These are phyloP conservation scores for Thumatha senex DNA, from an alignment of 2,888 invertebrate species.

Conservation along the genomic window DNA sequence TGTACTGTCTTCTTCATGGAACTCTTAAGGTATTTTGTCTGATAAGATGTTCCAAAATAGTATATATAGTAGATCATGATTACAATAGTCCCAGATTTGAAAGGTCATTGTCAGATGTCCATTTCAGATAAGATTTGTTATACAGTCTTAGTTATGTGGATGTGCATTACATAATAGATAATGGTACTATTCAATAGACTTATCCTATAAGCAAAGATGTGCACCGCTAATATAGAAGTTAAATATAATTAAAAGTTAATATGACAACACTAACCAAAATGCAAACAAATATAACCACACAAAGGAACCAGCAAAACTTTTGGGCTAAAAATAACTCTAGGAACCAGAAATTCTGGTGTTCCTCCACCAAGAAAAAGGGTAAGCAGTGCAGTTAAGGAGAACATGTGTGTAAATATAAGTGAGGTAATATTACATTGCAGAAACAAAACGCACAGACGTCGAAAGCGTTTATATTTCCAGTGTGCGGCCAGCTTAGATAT, in stretches of 20 bases:
- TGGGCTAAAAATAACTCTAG: slow-evolving; percentile 26
- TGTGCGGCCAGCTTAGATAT: slow-evolving; percentile 64
- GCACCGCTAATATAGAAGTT: background rate
- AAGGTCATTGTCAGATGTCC: no score
- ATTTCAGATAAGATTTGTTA: no score
- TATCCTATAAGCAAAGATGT: background rate
- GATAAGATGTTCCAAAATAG: no score
- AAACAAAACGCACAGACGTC: slow-evolving; percentile 30
- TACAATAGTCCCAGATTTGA: no score
- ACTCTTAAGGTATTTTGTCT: no score
- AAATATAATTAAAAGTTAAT: slow-evolving; percentile 3
- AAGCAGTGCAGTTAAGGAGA: slow-evolving; percentile 13
- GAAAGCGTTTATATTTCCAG: slow-evolving; percentile 41
- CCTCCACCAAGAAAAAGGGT: slow-evolving; percentile 11
- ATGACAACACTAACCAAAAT: slow-evolving; percentile 22
- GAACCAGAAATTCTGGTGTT: slow-evolving; percentile 12
- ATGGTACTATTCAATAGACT: no score
- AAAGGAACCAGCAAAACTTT: slow-evolving; percentile 10
- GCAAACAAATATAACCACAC: slow-evolving; percentile 21
- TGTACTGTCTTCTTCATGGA: no score
- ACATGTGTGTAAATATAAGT: slow-evolving; percentile 12
- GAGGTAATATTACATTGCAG: slow-evolving; percentile 19
- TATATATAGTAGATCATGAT: no score
- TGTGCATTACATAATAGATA: no score
- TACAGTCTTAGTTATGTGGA: background rate